Evolutionary conservation across 2,888 invertebrate genomes (phyloP).

Genomic region (Chorisops tibialis): DNA sequence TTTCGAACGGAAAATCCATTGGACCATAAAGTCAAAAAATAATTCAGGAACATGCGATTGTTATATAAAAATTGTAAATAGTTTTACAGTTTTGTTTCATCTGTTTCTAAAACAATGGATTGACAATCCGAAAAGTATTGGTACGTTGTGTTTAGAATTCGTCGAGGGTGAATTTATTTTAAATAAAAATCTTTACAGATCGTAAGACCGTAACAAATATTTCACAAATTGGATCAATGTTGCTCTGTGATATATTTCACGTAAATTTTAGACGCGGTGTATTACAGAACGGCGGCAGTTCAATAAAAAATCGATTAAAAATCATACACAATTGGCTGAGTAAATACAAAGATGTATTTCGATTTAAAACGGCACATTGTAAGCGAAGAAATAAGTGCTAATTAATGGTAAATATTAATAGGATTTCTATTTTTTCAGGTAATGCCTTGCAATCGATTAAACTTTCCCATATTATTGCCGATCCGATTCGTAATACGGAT

Average conservation of each 20-base stretch:
- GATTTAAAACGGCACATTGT: conserved; percentile 30
- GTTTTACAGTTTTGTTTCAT: conserved; percentile 30
- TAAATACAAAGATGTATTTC: conserved; percentile 27
- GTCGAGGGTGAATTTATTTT: background rate
- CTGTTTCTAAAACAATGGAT: conserved; percentile 31
- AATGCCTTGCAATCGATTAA: conserved; percentile 23
- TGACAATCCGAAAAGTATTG: conserved; percentile 29
- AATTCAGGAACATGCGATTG: conserved; percentile 28
- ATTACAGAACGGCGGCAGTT: conserved; percentile 29
- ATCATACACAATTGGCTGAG: conserved; percentile 32
- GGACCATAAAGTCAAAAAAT: conserved; percentile 9
- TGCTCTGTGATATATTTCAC: conserved; percentile 28
- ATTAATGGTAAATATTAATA: conserved; percentile 1
- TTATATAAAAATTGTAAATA: conserved; percentile 28
- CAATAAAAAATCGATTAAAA: conserved; percentile 29
- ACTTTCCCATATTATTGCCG: conserved; percentile 22
- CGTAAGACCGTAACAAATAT: conserved; percentile 25
- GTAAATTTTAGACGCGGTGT: conserved; percentile 27
- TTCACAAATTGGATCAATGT: conserved; percentile 16
- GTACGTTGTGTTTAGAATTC: conserved; percentile 12
- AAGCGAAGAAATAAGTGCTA: conserved; percentile 1
- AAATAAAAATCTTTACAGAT: conserved; percentile 20
- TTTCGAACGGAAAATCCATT: conserved; percentile 19
- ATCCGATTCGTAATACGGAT: conserved; percentile 17
- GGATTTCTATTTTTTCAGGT: conserved; percentile 4